Evolutionary conservation across 2,888 invertebrate species (phyloP).

Genomic region (Leptopilina drosophilae): DNA sequence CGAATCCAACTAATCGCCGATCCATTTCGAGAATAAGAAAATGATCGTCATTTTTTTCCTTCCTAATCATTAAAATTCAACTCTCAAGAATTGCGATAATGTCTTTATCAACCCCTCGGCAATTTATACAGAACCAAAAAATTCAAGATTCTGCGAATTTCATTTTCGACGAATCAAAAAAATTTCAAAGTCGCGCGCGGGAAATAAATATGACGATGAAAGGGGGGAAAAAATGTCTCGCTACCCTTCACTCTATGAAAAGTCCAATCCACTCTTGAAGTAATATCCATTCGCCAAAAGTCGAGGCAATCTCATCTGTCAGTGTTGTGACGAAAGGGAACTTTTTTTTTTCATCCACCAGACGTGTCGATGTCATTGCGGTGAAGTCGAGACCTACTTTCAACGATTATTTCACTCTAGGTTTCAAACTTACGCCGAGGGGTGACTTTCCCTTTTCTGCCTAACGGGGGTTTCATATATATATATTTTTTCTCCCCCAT

Average conservation of each 20-base stretch:
- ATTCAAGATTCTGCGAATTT: too few species aligned
- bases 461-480: neutral
- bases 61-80: too few species aligned
- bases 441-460: neutral
- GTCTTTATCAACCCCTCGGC: too few species aligned
- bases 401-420: constrained; percentile 27
- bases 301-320: constrained; percentile 39
- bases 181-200: too few species aligned
- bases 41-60: too few species aligned
- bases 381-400: constrained; percentile 15
- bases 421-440: neutral
- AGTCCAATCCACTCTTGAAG: constrained; percentile 32
- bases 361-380: constrained; percentile 35
- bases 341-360: neutral
- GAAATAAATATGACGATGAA: too few species aligned
- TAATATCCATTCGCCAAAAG: constrained; percentile 37
- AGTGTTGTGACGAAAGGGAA: constrained; percentile 37
- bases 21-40: too few species aligned
- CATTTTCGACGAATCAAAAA: too few species aligned
- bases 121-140: too few species aligned
- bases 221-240: too few species aligned
- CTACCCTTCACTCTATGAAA: neutral
- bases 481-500: neutral
- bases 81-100: too few species aligned
- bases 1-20: too few species aligned